Conservation (phyloP, 2,888 invertebrate species). For the Gandaritis pyraliata region DNA sequence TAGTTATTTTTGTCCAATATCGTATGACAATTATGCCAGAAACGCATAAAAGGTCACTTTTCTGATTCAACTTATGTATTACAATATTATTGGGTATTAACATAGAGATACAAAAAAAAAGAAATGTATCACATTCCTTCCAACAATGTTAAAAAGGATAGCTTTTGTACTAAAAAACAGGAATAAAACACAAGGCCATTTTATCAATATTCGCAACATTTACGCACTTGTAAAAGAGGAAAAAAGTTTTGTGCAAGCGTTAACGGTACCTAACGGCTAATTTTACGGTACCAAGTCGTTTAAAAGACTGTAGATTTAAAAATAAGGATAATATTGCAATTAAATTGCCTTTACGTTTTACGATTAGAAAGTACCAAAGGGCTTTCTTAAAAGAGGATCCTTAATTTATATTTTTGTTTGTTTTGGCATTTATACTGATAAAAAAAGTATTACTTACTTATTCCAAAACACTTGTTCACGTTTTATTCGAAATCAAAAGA, state of each 20-base stretch:
- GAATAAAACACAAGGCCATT: slow-evolving; percentile 9
- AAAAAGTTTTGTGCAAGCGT: slow-evolving; percentile 36
- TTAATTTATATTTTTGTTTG: slow-evolving; percentile 5
- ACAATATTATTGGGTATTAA: too few relatives aligned
- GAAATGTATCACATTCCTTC: background rate
- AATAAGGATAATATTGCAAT: slow-evolving; percentile 39
- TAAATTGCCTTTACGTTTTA: slow-evolving; percentile 57
- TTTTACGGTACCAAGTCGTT: slow-evolving; percentile 28
- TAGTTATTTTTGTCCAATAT: too few relatives aligned
- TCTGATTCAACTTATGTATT: too few relatives aligned
- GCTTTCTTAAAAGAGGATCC: slow-evolving; percentile 30
- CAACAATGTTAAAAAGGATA: background rate
- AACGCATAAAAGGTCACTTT: too few relatives aligned
- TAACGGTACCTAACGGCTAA: slow-evolving; percentile 28
- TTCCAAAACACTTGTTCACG: too few relatives aligned
- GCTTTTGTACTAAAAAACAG: background rate
- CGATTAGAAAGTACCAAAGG: slow-evolving; percentile 56
- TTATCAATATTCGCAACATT: slow-evolving; percentile 9
- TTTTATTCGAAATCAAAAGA: too few relatives aligned
- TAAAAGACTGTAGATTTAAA: slow-evolving; percentile 32
- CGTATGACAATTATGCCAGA: too few relatives aligned
- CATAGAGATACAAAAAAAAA: too few relatives aligned
- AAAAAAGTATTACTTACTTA: slow-evolving; percentile 7
- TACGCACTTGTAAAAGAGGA: slow-evolving; percentile 27
- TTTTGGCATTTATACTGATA: slow-evolving; percentile 5